Evolutionary conservation across 2,113 vertebrate genomes (phyloP), one percentile per base, ranked within the genome.

Genomic region (Perca fluviatilis): DNA sequence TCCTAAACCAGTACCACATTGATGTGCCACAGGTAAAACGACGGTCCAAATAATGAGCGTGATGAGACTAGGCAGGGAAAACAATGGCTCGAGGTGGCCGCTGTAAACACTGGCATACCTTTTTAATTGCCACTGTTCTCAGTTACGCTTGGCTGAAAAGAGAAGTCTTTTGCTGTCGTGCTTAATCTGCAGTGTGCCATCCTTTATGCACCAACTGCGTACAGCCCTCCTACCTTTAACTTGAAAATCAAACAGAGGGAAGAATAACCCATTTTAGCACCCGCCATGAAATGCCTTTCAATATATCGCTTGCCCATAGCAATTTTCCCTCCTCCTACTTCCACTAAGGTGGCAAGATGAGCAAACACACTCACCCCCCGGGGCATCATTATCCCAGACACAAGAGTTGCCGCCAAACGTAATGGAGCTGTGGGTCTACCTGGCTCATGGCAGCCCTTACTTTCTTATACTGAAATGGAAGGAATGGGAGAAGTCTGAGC

Each of bases 331-430:
- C 70, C 87, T 79, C 83, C 84, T 74, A 61, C 88, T 69, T 80
- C 64, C 0, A 83, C 86, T 54, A 79, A 83, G 91, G 84, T 87
- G 89, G 84, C 86, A 71, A 91, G 87, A 91, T 82, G 91, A 92
- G 82, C 88, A 90, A 92, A 92, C 90, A 85, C 76, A 77, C 77
- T 88, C 77, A 56, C 82, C 85, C 88, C 80, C 84, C 23, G n/a
- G 86, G 92, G 91, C 80, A 90, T 91, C 89, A 93, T 93, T 90
- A 92, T 93, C 76, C 72, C 68, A 87, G 84, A 86, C 91, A 90
- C 86, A 92, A 84, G 74, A 86, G 85, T 88, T 74, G 74, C 82
- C 64, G 60, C 83, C 85, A 91, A 89, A 90, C 84, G 82, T 90
- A 91, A 89, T 87, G 74, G 82, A 87, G 89, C 92, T 88, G 67